A percentile compares a stretch with the other conserved stretches of the same genome.
phyloP scores from a whole-genome alignment of 2,888 invertebrate species.

The Temnothorax rugatulus region DNA sequence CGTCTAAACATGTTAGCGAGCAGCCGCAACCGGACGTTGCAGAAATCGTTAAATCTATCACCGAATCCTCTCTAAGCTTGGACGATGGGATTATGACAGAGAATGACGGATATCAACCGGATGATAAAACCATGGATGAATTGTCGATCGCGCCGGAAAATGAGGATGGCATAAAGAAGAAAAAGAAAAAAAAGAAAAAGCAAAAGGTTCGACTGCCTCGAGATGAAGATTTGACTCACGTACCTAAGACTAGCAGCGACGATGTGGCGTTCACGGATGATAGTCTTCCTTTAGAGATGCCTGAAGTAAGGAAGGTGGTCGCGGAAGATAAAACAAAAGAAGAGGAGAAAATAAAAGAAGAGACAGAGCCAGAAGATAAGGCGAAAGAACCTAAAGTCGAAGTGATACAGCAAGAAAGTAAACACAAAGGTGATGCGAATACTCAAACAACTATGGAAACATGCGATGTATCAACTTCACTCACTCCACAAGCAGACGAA shows the following conservation, averaged over 20 bases:
- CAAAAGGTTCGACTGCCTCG: slow-evolving; percentile 87
- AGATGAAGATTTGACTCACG: slow-evolving; percentile 87
- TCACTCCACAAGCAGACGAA: slow-evolving; percentile 69
- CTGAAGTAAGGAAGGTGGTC: background rate
- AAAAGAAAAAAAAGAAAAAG: slow-evolving; percentile 86
- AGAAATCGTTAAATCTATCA: slow-evolving; percentile 71
- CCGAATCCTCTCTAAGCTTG: slow-evolving; percentile 74
- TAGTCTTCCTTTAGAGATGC: slow-evolving; percentile 74
- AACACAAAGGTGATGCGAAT: slow-evolving; percentile 78
- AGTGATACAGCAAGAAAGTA: slow-evolving; percentile 58
- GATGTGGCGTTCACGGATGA: slow-evolving; percentile 85
- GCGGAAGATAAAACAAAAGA: background rate
- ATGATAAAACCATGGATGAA: slow-evolving; percentile 89
- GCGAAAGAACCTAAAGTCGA: slow-evolving; percentile 66
- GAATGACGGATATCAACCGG: slow-evolving; percentile 91
- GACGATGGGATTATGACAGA: slow-evolving; percentile 85
- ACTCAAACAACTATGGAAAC: slow-evolving; percentile 79
- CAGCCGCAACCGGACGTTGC: slow-evolving; percentile 83
- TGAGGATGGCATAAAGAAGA: slow-evolving; percentile 84
- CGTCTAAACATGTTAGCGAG: slow-evolving; percentile 87
- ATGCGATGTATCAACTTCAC: slow-evolving; percentile 74
- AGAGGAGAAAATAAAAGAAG: slow-evolving; percentile 77
- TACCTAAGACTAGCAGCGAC: slow-evolving; percentile 82
- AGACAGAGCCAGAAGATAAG: slow-evolving; percentile 87
- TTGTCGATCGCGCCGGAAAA: slow-evolving; percentile 80